phyloP scores from a whole-genome alignment of 2,888 invertebrate genomes.

The Ecliptopera silaceata region DNA sequence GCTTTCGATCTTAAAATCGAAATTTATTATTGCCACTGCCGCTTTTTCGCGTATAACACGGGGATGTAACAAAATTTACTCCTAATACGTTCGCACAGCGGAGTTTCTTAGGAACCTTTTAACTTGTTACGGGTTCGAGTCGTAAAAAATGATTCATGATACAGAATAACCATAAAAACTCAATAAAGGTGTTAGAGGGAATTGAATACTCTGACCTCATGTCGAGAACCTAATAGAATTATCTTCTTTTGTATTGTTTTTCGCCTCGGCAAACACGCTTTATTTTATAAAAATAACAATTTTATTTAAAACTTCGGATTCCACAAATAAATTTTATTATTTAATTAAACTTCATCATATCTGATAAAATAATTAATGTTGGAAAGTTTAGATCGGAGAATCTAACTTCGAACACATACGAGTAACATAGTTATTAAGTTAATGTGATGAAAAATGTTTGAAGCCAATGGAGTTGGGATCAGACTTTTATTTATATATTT shows the following conservation, averaged over 20 bases:
- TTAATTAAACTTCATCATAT: constrained; percentile 11
- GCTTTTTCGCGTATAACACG: constrained; percentile 10
- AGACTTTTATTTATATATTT: no score
- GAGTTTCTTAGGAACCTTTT: constrained; percentile 37
- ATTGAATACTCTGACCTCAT: constrained; percentile 47
- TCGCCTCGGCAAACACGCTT: neutral
- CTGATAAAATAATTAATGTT: constrained; percentile 42
- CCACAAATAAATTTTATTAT: no score
- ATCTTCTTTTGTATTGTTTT: constrained; percentile 12
- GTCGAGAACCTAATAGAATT: constrained; percentile 28
- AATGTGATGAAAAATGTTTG: constrained; percentile 44
- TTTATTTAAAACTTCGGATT: no score
- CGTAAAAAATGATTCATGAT: constrained; percentile 59
- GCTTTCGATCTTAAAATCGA: constrained; percentile 15
- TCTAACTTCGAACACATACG: constrained; percentile 39
- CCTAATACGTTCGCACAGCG: constrained; percentile 15
- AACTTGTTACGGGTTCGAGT: constrained; percentile 47
- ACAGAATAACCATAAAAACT: constrained; percentile 62
- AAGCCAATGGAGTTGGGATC: no score
- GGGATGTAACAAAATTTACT: constrained; percentile 22
- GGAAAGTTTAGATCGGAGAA: constrained; percentile 43
- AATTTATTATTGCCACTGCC: constrained; percentile 8
- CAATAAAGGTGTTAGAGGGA: constrained; percentile 52
- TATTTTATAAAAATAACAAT: no score
- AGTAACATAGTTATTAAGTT: constrained; percentile 52